Base-by-base conservation (phyloP, 2,797 vertebrate species). In the Melanotaenia pygmaea region DNA sequence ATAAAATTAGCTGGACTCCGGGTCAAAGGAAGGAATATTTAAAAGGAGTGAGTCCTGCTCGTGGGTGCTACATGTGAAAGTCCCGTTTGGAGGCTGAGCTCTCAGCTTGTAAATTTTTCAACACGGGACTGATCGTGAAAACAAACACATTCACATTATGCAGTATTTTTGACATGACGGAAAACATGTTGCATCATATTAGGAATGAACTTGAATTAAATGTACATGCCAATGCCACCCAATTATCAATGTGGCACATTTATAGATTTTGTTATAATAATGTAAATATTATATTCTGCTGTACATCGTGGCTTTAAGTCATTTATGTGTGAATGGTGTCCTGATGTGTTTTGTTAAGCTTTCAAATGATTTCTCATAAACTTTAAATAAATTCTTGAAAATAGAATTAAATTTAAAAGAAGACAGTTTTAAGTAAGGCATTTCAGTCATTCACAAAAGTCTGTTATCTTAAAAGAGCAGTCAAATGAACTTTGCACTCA, bases 211-310 rank as follows among this genome's bases (percentile, higher is more conserved):
- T 30, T 76, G 64, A 82, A 78, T 59, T 45, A 24, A 64, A 83
- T 76, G 10, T 71, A 70, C 22, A 75, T 8, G 22, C 38, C 72
- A 61, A 67, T 76, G 34, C 54, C 66, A 43, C 26, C 28, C 64
- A 67, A 64, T 9, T 68, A 84, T 67, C 64, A 64, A 68, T 60
- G 30, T 72, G 38, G 24, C 51, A 77, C 37, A 82, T 78, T 35
- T 71, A 61, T 58, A 30, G 45, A 67, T 74, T 65, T 81, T 35
- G 56, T n/a, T 72, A 56, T 53, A 59, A 74, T 75, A 43, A 72
- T 89, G 83, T 83, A 80, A 83, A 91, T 89, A 86, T 61, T 80
- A 80, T 61, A 72, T 67, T 85, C 59, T 9, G 60, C 72, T 77
- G 70, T 82, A 64, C 68, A 70, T 68, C 45, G 26, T 59, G 66